phyloP scores from a whole-genome alignment of 2,888 invertebrate species.

The Sphecodes monilicornis region DNA sequence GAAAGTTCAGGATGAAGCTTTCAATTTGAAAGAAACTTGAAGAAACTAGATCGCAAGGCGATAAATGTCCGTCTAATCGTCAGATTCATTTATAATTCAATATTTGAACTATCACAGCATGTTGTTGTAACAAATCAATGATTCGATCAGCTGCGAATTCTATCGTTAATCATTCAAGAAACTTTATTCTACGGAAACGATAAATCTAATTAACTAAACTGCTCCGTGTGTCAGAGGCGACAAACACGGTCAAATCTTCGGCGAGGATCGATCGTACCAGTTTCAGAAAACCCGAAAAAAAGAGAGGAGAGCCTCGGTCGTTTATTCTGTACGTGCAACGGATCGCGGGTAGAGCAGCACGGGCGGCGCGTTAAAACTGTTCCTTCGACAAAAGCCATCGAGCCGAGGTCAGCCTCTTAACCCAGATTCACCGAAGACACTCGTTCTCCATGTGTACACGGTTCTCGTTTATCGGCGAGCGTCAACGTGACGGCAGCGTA shows the following conservation, averaged over 20 bases:
- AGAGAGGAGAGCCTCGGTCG: neutral
- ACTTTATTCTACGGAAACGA: neutral
- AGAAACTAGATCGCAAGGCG: no score
- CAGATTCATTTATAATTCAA: no score
- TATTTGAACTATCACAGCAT: neutral
- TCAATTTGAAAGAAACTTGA: no score
- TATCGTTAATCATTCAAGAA: neutral
- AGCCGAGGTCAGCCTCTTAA: slow-evolving; percentile 70
- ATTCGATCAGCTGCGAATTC: neutral
- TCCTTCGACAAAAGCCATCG: slow-evolving; percentile 68
- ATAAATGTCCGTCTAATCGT: no score
- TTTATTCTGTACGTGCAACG: slow-evolving; percentile 27
- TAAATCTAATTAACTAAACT: no score
- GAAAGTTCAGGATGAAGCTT: no score
- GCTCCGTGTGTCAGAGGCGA: neutral
- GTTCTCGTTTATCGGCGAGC: slow-evolving; percentile 30
- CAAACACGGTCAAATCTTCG: neutral
- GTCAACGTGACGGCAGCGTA: slow-evolving; percentile 21
- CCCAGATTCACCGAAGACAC: slow-evolving; percentile 66
- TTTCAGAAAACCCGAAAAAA: slow-evolving; percentile 9
- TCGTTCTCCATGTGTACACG: slow-evolving; percentile 15
- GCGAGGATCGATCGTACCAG: slow-evolving; percentile 1
- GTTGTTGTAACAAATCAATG: neutral
- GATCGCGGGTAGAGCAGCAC: slow-evolving; percentile 13
- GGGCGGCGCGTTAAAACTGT: slow-evolving; percentile 61